Evolutionary conservation across 1,140 invertebrate species (phyloP), one percentile per base, ranked within the genome.

Genomic region (Streblospio benedicti): DNA sequence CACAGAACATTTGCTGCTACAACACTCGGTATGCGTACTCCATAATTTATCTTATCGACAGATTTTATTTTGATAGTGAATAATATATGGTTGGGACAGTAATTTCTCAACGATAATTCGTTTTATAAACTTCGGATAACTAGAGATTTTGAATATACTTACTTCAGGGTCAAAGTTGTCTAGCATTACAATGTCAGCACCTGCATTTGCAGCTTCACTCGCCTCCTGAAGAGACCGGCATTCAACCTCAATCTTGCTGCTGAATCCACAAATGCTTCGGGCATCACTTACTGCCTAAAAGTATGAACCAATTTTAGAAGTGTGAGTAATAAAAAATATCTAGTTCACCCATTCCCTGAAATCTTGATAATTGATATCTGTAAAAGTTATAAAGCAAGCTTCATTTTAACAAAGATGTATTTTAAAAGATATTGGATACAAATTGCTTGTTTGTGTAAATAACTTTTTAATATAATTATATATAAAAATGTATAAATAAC

Each of bases 181-280:
- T n/a, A 81, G 65, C 79, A 81, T 80, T 2, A 81, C 64, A 28
- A 81, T 69, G 57, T 81, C 78, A 63, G 67, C 65, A 23, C 77
- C 78, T 6, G 76, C 71, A 33, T 56, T 33, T 1, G 74, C 74
- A 23, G 79, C 79, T 64, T 79, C 72, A 16, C 62, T 18, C 5
- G 75, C 80, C 54, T 80, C 79, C 27, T 76, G 69, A 14, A 76
- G 32, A 56, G 69, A 72, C 14, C 74, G 64, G 67, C 80, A 80
- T 60, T 81, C 80, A 4, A 81, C 79, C 64, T 81, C 80, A n/a
- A 81, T 72, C 62, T 80, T 80, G 6, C 65, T 67, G 1, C 69
- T 70, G 60, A 79, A 79, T 1, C 79, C 78, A 44, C 72, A 69
- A 20, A 77, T 70, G 16, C 66, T 60, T 32, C 61, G 67, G 4